Percentiles rank a stretch among this genome's conserved stretches.
Conservation (phyloP, 2,113 vertebrate species). For the Malurus elegans region DNA sequence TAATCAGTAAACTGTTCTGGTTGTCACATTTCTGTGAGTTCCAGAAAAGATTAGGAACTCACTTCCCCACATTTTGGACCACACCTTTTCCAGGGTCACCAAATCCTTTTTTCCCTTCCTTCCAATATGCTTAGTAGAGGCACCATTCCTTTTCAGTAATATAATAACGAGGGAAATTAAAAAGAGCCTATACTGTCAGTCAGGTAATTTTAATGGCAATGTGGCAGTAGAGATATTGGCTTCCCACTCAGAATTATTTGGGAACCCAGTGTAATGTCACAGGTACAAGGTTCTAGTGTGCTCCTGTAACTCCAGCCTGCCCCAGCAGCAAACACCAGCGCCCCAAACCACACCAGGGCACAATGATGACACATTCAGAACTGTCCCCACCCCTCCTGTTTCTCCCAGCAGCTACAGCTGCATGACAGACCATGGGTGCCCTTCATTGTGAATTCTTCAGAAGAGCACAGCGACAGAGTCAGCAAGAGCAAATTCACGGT, state of each 20-base stretch:
- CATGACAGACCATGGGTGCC: fast-evolving
- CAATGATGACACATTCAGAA: not conserved
- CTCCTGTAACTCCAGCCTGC: not conserved
- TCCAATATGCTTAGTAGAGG: not conserved
- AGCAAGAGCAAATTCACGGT: not conserved
- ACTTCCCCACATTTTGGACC: not conserved
- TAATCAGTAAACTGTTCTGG: not conserved
- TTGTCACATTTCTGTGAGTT: not conserved
- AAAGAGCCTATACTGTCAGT: not conserved
- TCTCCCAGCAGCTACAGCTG: not conserved
- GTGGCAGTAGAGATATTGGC: fast-evolving
- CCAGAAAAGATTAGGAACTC: not conserved
- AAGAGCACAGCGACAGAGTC: not conserved
- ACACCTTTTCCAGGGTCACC: not conserved
- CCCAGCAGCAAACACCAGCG: not conserved
- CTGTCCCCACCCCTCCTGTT: not conserved
- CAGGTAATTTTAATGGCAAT: not conserved
- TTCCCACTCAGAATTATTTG: not conserved
- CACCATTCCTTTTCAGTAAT: not conserved
- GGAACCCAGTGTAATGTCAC: not conserved
- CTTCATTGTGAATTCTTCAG: not conserved
- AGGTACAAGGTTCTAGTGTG: not conserved
- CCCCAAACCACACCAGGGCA: not conserved
- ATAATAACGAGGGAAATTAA: not conserved
- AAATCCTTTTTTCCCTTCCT: not conserved